Conservation (phyloP, 2,797 vertebrate species). For the Hippoglossus hippoglossus region DNA sequence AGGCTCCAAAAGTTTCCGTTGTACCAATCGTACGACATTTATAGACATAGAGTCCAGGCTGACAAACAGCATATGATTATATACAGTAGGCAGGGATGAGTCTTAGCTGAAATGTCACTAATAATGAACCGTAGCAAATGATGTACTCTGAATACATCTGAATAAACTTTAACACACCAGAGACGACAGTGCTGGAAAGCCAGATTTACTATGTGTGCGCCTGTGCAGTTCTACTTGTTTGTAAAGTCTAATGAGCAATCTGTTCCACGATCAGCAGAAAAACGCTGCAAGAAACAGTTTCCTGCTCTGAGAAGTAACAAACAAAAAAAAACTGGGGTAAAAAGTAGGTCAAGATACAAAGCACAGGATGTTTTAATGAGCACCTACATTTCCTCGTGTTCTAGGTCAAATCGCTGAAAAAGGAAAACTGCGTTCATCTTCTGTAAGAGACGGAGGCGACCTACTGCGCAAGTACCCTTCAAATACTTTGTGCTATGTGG, state of each 20-base stretch:
- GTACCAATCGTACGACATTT: no score
- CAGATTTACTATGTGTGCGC: not conserved
- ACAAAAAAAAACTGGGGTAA: constrained; percentile 22
- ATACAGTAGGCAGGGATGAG: no score
- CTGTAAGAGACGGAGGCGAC: not conserved
- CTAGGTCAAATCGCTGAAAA: constrained; percentile 38
- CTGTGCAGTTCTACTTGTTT: not conserved
- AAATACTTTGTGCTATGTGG: not conserved
- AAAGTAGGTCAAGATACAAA: constrained; percentile 30
- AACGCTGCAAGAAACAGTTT: not conserved
- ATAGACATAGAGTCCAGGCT: not conserved
- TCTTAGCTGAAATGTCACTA: no score
- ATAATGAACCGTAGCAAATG: not conserved
- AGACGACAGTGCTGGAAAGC: not conserved
- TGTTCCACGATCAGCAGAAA: constrained; percentile 14
- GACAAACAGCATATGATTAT: not conserved
- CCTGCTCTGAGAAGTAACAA: constrained; percentile 2
- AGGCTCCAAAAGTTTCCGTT: no score
- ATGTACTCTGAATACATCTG: not conserved
- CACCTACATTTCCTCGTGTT: constrained; percentile 11
- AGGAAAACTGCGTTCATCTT: not conserved
- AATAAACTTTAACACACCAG: not conserved
- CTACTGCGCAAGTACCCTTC: not conserved
- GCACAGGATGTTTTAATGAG: constrained; percentile 32
- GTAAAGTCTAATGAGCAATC: not conserved